Conservation (phyloP, 1,140 invertebrate genomes). For the Drosophila tsacasi region DNA sequence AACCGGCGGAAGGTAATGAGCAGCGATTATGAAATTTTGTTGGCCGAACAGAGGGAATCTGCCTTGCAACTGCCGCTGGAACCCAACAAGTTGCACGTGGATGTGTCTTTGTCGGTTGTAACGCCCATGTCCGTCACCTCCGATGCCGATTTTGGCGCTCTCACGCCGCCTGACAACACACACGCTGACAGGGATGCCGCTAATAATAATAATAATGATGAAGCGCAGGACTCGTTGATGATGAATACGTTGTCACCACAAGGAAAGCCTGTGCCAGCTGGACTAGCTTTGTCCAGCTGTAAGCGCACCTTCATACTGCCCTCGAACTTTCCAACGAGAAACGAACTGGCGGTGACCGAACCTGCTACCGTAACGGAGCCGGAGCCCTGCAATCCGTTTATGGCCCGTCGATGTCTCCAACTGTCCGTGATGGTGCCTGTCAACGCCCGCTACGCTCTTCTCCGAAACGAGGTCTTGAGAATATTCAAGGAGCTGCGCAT, state of each 20-base stretch:
- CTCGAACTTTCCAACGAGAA: not conserved
- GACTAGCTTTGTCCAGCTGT: not conserved
- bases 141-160: constrained; percentile 43
- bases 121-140: constrained; percentile 82
- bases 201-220: constrained; percentile 20
- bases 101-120: constrained; percentile 8
- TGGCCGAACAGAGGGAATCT: not conserved
- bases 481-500: constrained; percentile 89
- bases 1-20: constrained; percentile 58
- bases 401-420: constrained; percentile 88
- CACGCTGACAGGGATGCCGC: constrained; percentile 46
- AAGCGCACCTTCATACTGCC: constrained; percentile 4
- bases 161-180: constrained; percentile 12
- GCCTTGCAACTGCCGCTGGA: constrained; percentile 40
- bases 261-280: not conserved
- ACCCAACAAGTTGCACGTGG: constrained; percentile 29
- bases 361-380: not conserved
- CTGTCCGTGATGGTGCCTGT: constrained; percentile 89
- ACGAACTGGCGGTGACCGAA: no score
- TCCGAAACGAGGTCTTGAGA: constrained; percentile 90
- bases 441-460: constrained; percentile 88
- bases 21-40: constrained; percentile 59
- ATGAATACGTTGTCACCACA: not conserved
- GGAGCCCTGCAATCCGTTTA: constrained; percentile 42
- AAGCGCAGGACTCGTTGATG: not conserved